Percentiles rank a stretch among this genome's conserved stretches.
phyloP scores from a whole-genome alignment of 2,888 invertebrate species.

The Apomyelois bistriatella region DNA sequence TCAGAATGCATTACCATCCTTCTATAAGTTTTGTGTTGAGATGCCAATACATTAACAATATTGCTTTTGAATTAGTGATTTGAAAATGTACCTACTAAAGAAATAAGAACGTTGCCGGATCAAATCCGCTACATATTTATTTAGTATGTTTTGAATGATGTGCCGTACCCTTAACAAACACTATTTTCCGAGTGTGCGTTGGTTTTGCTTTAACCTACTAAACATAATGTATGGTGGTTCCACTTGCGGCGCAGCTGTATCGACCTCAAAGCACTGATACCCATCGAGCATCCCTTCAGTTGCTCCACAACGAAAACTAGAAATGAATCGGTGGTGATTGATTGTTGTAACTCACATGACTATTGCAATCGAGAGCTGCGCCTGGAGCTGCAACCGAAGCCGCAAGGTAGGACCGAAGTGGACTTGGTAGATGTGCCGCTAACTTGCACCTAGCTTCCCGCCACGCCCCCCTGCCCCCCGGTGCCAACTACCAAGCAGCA shows the following conservation, averaged over 20 bases:
- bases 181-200: constrained; percentile 75
- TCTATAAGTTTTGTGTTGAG: constrained; percentile 73
- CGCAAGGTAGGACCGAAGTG: constrained; percentile 82
- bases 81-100: constrained; percentile 69
- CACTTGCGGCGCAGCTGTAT: constrained; percentile 86
- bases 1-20: constrained; percentile 64
- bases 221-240: constrained; percentile 78
- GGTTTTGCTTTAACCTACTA: constrained; percentile 81
- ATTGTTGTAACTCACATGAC: constrained; percentile 87
- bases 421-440: constrained; percentile 50
- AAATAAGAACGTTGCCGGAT: constrained; percentile 42
- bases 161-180: constrained; percentile 66
- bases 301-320: constrained; percentile 87
- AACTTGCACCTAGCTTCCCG: constrained; percentile 36
- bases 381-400: constrained; percentile 83
- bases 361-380: constrained; percentile 88
- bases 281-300: constrained; percentile 89
- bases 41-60: constrained; percentile 74
- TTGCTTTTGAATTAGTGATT: constrained; percentile 74
- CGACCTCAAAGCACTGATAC: constrained; percentile 85
- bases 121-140: constrained; percentile 30
- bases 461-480: constrained; percentile 28
- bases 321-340: constrained; percentile 88
- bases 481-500: constrained; percentile 23
- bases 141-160: constrained; percentile 72